Conservation (phyloP, 37 sponge, comb jelly and placozoan genomes). For the Ianthella basta region DNA sequence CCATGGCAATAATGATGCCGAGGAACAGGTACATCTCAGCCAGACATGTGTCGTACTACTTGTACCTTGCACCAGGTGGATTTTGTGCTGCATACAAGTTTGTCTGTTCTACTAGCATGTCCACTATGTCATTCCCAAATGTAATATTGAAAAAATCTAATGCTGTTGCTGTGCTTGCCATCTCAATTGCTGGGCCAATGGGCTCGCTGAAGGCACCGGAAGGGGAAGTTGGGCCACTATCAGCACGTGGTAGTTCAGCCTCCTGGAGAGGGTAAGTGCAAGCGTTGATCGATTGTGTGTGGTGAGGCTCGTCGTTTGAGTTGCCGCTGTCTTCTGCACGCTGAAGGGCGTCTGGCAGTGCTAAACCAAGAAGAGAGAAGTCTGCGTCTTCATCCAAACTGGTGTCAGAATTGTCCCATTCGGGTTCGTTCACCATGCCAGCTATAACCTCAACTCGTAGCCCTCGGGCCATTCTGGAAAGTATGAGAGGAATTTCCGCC, state of each 20-base stretch:
- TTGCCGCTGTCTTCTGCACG: background rate
- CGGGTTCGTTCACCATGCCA: background rate
- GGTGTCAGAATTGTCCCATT: background rate
- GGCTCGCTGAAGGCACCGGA: background rate
- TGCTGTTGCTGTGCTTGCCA: background rate
- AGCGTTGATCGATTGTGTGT: too few relatives aligned
- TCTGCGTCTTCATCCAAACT: background rate
- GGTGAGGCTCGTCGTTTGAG: background rate
- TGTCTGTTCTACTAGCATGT: background rate
- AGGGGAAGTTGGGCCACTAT: background rate
- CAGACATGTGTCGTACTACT: background rate
- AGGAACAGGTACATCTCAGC: background rate
- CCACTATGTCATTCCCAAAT: background rate
- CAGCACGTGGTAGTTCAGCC: too few relatives aligned
- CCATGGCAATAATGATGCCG: conserved; percentile 7
- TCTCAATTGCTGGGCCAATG: background rate
- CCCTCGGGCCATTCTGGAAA: too few relatives aligned
- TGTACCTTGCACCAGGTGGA: conserved; percentile 1
- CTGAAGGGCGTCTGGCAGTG: background rate
- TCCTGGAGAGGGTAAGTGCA: too few relatives aligned
- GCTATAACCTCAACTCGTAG: too few relatives aligned
- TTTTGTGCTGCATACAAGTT: background rate
- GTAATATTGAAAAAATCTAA: background rate
- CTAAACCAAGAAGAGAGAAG: background rate
- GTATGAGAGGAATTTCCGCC: too few relatives aligned